These are phyloP conservation scores for Gerris lacustris DNA, from an alignment of 2,888 invertebrate species.

Conservation along the genomic window DNA sequence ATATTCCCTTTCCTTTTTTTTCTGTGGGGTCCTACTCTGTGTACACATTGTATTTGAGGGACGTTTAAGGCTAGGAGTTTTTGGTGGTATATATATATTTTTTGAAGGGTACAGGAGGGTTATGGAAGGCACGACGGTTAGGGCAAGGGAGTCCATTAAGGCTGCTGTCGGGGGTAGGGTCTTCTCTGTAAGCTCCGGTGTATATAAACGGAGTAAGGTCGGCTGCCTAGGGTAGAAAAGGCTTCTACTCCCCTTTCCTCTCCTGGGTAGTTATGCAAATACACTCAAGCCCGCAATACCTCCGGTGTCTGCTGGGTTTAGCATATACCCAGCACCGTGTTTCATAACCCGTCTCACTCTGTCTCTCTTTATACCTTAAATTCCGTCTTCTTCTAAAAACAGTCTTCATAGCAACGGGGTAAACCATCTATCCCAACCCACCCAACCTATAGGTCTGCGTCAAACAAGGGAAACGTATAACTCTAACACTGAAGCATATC, in stretches of 20 bases:
- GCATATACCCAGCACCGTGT: not conserved
- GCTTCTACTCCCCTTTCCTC: too few species aligned
- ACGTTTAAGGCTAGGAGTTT: too few species aligned
- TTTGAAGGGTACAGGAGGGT: too few species aligned
- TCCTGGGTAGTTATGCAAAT: not conserved
- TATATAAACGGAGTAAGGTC: not conserved
- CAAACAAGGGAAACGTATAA: not conserved
- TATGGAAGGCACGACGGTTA: not conserved
- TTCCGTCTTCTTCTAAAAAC: not conserved
- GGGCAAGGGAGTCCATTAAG: not conserved
- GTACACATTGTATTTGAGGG: too few species aligned
- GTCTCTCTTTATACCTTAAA: not conserved
- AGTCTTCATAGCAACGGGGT: too few species aligned
- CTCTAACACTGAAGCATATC: too few species aligned
- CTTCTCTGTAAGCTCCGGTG: not conserved
- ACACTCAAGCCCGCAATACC: not conserved
- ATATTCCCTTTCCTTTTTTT: too few species aligned
- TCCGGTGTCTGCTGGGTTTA: constrained; percentile 1
- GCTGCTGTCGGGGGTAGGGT: not conserved
- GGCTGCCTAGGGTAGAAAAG: not conserved
- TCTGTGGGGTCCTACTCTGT: too few species aligned
- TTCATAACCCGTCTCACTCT: not conserved
- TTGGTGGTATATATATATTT: too few species aligned
- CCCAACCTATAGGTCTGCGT: not conserved
- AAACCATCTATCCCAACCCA: too few species aligned